phyloP scores from a whole-genome alignment of 2,113 vertebrate genomes.

The Cacatua alba region DNA sequence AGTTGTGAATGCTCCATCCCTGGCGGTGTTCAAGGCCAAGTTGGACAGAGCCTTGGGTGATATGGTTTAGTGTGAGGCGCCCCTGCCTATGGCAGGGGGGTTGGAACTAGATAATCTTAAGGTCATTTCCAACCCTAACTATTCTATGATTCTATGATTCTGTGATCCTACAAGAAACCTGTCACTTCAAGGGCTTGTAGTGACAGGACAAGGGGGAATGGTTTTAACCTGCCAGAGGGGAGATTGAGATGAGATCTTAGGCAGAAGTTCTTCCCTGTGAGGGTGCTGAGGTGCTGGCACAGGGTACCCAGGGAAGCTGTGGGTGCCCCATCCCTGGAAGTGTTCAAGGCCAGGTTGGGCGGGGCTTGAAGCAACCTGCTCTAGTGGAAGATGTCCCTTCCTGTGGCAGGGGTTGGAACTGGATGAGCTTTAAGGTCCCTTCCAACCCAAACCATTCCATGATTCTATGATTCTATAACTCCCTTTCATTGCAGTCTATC shows the following conservation, averaged over 20 bases:
- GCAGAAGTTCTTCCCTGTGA: not conserved
- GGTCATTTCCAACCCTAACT: no score
- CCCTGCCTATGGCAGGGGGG: no score
- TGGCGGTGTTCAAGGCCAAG: no score
- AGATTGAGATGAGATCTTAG: not conserved
- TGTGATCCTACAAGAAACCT: not conserved
- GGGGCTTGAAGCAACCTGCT: not conserved
- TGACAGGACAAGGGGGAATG: not conserved
- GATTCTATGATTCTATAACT: no score
- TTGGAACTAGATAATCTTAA: no score
- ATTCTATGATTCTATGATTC: no score
- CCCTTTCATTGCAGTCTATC: not conserved
- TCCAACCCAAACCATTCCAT: not conserved
- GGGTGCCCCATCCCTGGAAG: not conserved
- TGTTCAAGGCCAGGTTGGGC: not conserved
- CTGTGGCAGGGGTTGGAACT: not conserved
- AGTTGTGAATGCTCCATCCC: no score
- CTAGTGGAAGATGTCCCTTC: not conserved
- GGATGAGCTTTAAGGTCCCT: not conserved
- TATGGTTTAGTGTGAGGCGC: no score
- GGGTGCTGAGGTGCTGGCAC: not conserved
- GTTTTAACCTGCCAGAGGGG: not conserved
- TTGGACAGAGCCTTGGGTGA: no score
- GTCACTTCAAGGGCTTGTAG: not conserved
- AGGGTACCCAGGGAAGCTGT: not conserved